Percentiles rank a stretch among this genome's conserved stretches.
Evolutionary conservation across 1,140 invertebrate genomes (phyloP).

Genomic region (Drosophila ogumai): DNA sequence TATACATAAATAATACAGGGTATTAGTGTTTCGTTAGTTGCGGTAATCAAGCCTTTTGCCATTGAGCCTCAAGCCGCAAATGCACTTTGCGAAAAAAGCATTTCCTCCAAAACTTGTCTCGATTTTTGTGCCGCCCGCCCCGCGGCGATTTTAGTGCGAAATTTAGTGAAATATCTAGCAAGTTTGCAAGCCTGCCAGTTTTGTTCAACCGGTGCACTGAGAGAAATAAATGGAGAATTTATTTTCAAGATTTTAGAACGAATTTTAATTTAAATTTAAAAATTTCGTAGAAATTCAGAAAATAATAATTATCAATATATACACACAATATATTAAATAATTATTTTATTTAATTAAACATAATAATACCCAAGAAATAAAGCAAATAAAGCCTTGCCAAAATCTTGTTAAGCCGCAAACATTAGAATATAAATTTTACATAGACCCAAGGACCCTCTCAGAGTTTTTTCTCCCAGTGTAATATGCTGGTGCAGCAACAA

Average conservation of each 20-base stretch:
- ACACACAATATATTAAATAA: no score
- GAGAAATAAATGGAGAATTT: background rate
- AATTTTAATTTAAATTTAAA: background rate
- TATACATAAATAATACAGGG: background rate
- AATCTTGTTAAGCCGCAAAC: no score
- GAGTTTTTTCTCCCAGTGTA: background rate
- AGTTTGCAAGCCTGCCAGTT: conserved; percentile 7
- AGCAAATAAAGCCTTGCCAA: no score
- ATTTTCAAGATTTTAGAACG: background rate
- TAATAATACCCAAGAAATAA: no score
- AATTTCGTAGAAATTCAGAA: no score
- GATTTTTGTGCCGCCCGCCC: conserved; percentile 65
- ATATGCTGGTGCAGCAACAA: conserved; percentile 46
- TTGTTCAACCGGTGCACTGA: background rate
- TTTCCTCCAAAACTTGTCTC: conserved; percentile 80
- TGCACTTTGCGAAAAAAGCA: conserved; percentile 81
- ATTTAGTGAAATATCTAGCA: conserved; percentile 65
- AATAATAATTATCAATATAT: no score
- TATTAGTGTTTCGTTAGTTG: conserved; percentile 16
- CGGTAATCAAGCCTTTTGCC: conserved; percentile 1
- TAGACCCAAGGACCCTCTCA: no score
- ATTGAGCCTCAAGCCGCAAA: conserved; percentile 64
- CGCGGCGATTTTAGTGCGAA: conserved; percentile 74
- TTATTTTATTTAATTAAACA: no score
- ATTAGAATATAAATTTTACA: no score